phyloP scores from a whole-genome alignment of 2,797 vertebrate species.

The Hapalemur alaotrensis region DNA sequence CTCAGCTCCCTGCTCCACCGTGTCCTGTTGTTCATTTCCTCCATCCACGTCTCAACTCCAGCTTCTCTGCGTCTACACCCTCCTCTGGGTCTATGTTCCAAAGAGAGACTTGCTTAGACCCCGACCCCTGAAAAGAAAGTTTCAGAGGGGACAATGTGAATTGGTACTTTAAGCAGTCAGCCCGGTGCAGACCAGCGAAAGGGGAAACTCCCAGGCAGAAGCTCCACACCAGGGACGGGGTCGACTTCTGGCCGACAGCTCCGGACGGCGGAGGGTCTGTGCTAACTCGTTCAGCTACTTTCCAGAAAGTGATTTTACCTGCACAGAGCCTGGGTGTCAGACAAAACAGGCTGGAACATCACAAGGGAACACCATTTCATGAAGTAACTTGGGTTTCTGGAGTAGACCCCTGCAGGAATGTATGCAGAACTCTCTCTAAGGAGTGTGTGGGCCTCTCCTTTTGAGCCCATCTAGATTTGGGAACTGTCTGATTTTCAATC shows the following conservation, averaged over 20 bases:
- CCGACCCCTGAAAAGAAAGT: neutral
- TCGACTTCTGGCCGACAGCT: no score
- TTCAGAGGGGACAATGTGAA: neutral
- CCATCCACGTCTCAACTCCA: neutral
- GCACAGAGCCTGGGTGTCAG: neutral
- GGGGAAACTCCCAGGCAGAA: neutral
- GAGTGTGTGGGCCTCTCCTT: neutral
- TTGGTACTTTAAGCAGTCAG: neutral
- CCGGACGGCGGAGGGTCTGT: neutral
- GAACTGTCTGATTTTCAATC: neutral
- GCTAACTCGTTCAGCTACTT: neutral
- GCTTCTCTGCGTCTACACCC: neutral
- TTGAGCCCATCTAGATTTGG: neutral
- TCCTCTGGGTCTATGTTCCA: neutral
- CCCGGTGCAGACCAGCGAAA: fast-evolving
- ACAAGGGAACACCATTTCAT: neutral
- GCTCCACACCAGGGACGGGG: no score
- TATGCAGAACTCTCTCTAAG: neutral
- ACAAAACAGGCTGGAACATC: no score
- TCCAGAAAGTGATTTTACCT: neutral
- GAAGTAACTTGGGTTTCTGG: neutral
- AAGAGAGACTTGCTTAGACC: neutral
- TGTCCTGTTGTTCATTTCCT: neutral
- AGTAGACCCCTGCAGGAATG: fast-evolving
- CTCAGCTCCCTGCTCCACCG: neutral